Percentiles rank a stretch among this genome's conserved stretches.
These are phyloP conservation scores for Schizotus pectinicornis DNA, from an alignment of 2,888 invertebrate genomes.

Conservation along the genomic window DNA sequence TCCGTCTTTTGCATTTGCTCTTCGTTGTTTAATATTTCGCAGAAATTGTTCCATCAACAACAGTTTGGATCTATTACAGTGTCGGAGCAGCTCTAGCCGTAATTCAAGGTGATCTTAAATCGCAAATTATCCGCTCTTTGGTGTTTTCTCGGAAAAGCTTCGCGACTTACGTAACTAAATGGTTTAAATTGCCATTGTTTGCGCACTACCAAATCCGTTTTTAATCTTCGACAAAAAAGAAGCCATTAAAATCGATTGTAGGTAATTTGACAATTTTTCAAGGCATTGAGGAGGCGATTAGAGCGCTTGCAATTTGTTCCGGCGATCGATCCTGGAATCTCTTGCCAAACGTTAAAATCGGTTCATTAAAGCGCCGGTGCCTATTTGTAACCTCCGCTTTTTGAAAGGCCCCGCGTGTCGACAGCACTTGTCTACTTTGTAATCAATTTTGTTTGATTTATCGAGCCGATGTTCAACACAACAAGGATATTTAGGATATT, in stretches of 20 bases:
- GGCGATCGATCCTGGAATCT: conserved; percentile 18
- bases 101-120: too few species aligned
- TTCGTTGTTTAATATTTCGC: too few species aligned
- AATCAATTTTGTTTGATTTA: conserved; percentile 29
- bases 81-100: too few species aligned
- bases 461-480: conserved; percentile 20
- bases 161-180: too few species aligned
- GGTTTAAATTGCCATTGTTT: too few species aligned
- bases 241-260: not conserved
- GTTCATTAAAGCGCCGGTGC: conserved; percentile 28
- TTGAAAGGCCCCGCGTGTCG: conserved; percentile 31
- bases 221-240: too few species aligned
- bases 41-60: too few species aligned
- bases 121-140: too few species aligned
- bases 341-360: conserved; percentile 27
- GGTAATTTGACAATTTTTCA: conserved; percentile 16
- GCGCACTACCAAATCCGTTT: too few species aligned
- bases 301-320: conserved; percentile 8
- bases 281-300: not conserved
- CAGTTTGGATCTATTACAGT: too few species aligned
- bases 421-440: conserved; percentile 39
- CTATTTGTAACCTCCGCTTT: conserved; percentile 29
- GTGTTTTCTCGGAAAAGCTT: too few species aligned
- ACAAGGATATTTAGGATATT: conserved; percentile 28
- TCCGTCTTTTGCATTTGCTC: too few species aligned